Base-by-base conservation (phyloP, 2,888 invertebrate species). In the Andrena chrysosceles region DNA sequence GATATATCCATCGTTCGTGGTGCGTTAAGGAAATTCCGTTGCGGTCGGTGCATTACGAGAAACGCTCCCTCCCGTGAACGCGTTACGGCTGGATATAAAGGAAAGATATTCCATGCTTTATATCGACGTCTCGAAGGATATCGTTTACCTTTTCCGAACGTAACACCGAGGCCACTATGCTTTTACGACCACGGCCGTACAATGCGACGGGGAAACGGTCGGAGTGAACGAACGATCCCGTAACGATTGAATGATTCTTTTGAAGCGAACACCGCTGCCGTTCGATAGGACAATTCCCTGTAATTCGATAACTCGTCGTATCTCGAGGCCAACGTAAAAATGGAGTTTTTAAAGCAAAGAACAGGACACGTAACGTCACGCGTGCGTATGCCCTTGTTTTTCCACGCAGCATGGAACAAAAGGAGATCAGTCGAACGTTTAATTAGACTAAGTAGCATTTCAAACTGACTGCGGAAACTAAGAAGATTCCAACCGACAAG, bases 21-120 rank as follows among this genome's bases (percentile, higher is more conserved):
- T 52, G n/a, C 42, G 67, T 79, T 76, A 49, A 56, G 59, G 48
- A 67, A 64, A 86, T 86, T 86, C 77, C 8, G 13, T 49, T 31
- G 49, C n/a, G 56, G 48, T n/a, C 31, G 49, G 10, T 31, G 67
- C 20, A 66, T 52, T 62, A 48, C 29, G 68, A 49, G 42, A 66
- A 48, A 67, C 31, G 16, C 20, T 54, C n/a, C 10, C 6, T 48
- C 64, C 10, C 48, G n/a, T 2, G 49, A 3, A 6, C 16, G 20
- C 16, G 67, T 56, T 64, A 31, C 60, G 2, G 2, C 31, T 33
- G 62, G 31, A 33, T 48, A 52, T 54, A 67, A 78, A 71, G 48
- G 71, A 3, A 31, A 33, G 52, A 54, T 69, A 69, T 79, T 69
- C 42, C 66, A 42, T 67, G 29, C 10, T 63, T 77, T 48, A 54